These are phyloP conservation scores for Catostomus latipinnis DNA, from an alignment of 2,797 vertebrate genomes.

Conservation along the genomic window DNA sequence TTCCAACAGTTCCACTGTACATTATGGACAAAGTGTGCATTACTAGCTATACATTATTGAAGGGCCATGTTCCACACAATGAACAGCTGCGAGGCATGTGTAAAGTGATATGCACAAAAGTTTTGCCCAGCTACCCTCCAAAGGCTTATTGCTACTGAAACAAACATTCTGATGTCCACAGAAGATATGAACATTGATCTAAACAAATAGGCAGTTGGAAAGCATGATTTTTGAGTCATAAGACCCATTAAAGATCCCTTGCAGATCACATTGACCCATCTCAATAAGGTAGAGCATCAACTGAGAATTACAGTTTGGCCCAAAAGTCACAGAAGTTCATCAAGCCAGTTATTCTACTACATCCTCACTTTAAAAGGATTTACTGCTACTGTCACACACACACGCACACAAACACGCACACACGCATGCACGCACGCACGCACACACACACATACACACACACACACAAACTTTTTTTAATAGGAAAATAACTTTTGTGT, in stretches of 20 bases:
- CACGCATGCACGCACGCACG: no score
- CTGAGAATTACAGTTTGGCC: slow-evolving; percentile 10
- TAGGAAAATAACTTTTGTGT: no score
- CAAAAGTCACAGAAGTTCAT: not conserved
- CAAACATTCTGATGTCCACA: slow-evolving; percentile 13
- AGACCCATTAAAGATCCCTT: not conserved
- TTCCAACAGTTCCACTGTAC: slow-evolving; percentile 62
- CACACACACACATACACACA: no score
- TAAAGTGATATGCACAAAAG: slow-evolving; percentile 66
- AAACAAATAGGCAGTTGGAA: not conserved
- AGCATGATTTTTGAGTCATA: slow-evolving; percentile 3
- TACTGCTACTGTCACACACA: not conserved
- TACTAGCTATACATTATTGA: slow-evolving; percentile 76
- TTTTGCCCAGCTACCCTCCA: slow-evolving; percentile 27
- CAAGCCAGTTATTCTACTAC: slow-evolving; percentile 27
- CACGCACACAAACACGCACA: not conserved
- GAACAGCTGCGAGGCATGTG: slow-evolving; percentile 55
- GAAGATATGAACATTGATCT: slow-evolving; percentile 10
- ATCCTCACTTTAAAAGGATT: slow-evolving; percentile 32
- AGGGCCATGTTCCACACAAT: slow-evolving; percentile 58
- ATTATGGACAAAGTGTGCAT: slow-evolving; percentile 73
- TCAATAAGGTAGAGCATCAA: not conserved
- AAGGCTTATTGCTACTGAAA: slow-evolving; percentile 22
- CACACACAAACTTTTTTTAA: no score
- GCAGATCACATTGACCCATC: slow-evolving; percentile 18